Base-by-base conservation (phyloP, 1,140 invertebrate genomes). In the Orchesella cincta region DNA sequence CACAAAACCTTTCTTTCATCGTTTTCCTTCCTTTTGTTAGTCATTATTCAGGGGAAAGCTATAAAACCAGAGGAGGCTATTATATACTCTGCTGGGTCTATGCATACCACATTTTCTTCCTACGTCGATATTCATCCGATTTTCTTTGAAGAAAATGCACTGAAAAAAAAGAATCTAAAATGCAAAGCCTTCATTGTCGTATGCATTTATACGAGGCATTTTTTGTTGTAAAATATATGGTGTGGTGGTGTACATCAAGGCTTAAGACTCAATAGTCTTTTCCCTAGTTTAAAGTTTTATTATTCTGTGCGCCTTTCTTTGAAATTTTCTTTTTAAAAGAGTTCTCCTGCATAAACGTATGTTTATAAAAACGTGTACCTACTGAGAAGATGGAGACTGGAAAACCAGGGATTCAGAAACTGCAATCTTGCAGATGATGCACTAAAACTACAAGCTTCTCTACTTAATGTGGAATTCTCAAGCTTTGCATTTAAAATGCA, bases 101-200 rank as follows among this genome's bases (percentile, higher is more conserved):
- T 12, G 23, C 62, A 67, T 5, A 67, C 62, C 31, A 67, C 62
- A 31, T 67, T 67, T 33, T 67, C 31, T 31, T 67, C 33, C 26
- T 5, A 8, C 29, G 62, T 67, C 62, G 62, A 67, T 67, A 67
- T 67, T 67, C 31, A 67, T 14, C 62, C 28, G n/a, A 67, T 31
- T 23, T 57, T 5, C 62, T 67, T 29, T 33, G 62, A 67, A 67
- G 62, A 33, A 67, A 67, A 33, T 67, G 62, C 31, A 28, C 12
- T 31, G 62, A 67, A 67, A 67, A 67, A n/a, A n/a, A n/a, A n/a
- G n/a, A n/a, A 67, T 67, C 62, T 67, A 29, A 67, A 67, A 67
- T 67, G 62, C 62, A 67, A 67, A 67, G 33, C 62, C 62, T 67
- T 33, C 62, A 67, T 67, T 67, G 62, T 29, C 62, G 62, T 33